Evolutionary conservation across 2,888 invertebrate genomes (phyloP).

Genomic region (Mechanitis mazaeus): DNA sequence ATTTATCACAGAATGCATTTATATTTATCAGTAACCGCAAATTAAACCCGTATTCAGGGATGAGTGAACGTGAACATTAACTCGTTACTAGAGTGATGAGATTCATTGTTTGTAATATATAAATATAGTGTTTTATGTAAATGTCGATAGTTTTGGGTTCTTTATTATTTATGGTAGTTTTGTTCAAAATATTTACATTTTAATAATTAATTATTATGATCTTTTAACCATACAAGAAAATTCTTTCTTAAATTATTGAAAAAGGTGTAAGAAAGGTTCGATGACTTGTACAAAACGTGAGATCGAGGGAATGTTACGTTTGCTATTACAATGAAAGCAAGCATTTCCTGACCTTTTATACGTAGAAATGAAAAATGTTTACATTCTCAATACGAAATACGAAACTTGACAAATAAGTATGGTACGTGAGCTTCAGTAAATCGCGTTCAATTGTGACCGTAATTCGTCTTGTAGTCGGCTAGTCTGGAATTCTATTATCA

Average conservation of each 20-base stretch:
- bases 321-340: not conserved
- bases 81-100: not conserved
- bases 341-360: not conserved
- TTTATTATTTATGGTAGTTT: no score
- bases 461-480: slow-evolving; percentile 16
- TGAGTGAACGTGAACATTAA: not conserved
- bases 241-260: no score
- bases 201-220: no score
- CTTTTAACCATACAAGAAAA: no score
- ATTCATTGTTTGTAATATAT: not conserved
- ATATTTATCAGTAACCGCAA: slow-evolving; percentile 19
- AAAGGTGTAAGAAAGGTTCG: no score
- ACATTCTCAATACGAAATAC: slow-evolving; percentile 25
- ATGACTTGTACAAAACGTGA: no score
- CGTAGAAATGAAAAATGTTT: slow-evolving; percentile 23
- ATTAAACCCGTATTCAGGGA: slow-evolving; percentile 11
- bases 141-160: no score
- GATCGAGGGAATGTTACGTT: no score
- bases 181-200: no score
- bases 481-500: not conserved
- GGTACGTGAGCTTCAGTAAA: slow-evolving; percentile 21
- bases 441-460: slow-evolving; percentile 14
- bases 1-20: slow-evolving; percentile 7
- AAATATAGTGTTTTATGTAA: no score
- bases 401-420: slow-evolving; percentile 25